phyloP scores from a whole-genome alignment of 1,140 invertebrate genomes.

The Himalopsyche phryganea region DNA sequence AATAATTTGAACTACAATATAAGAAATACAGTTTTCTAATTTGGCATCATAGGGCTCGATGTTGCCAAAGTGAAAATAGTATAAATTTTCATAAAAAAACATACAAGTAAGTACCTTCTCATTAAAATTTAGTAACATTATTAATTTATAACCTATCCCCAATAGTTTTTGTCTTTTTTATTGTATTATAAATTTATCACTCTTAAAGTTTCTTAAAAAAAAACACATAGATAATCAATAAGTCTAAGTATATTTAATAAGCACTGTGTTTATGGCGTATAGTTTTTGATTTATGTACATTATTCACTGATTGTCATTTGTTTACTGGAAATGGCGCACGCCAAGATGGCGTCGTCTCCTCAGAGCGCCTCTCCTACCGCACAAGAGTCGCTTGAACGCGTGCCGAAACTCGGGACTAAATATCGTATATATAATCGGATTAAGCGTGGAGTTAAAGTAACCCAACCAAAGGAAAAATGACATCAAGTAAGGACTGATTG shows the following conservation, averaged over 20 bases:
- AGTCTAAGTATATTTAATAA: neutral
- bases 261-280: neutral
- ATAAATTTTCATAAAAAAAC: too few species aligned
- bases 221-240: neutral
- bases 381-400: slow-evolving; percentile 80
- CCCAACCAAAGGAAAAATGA: slow-evolving; percentile 77
- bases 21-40: too few species aligned
- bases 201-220: neutral
- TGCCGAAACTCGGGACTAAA: slow-evolving; percentile 85
- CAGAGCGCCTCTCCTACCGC: slow-evolving; percentile 56
- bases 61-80: too few species aligned
- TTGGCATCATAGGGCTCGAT: too few species aligned
- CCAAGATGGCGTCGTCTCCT: slow-evolving; percentile 38
- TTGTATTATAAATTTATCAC: neutral
- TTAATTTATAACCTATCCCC: too few species aligned
- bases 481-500: slow-evolving; percentile 57
- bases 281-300: neutral
- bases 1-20: too few species aligned
- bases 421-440: slow-evolving; percentile 86
- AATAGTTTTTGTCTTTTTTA: too few species aligned
- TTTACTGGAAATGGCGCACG: slow-evolving; percentile 25
- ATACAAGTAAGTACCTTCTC: too few species aligned
- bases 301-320: slow-evolving; percentile 21
- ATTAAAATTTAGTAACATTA: too few species aligned
- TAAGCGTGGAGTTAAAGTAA: slow-evolving; percentile 86